Conservation (phyloP, 2,888 invertebrate species). For the Hoplodrina blanda region DNA sequence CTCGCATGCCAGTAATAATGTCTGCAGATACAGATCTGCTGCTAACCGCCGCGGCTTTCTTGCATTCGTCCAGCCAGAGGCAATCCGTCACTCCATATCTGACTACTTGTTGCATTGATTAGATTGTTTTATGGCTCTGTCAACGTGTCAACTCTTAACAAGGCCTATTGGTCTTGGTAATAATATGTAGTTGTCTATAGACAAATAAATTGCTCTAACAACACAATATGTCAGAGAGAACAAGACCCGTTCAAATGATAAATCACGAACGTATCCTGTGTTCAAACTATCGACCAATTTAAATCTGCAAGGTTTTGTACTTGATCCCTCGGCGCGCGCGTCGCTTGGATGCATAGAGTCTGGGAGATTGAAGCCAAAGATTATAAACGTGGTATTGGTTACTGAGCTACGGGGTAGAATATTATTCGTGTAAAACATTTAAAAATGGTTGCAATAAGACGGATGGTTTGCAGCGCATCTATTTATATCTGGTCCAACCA, state of each 20-base stretch:
- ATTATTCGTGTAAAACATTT: constrained; percentile 55
- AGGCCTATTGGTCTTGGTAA: constrained; percentile 77
- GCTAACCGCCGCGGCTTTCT: constrained; percentile 71
- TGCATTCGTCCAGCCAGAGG: constrained; percentile 69
- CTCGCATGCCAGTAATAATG: constrained; percentile 75
- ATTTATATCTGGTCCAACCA: constrained; percentile 89
- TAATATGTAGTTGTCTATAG: constrained; percentile 68
- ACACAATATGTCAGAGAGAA: constrained; percentile 70
- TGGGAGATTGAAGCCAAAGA: constrained; percentile 21
- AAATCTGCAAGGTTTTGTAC: constrained; percentile 56
- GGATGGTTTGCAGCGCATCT: constrained; percentile 86
- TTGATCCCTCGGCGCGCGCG: constrained; percentile 45
- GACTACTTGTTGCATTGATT: constrained; percentile 76
- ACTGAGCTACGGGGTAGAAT: constrained; percentile 21
- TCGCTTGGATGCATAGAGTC: constrained; percentile 20
- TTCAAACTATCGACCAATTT: constrained; percentile 62
- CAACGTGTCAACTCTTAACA: constrained; percentile 76
- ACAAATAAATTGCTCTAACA: constrained; percentile 73
- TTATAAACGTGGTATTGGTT: constrained; percentile 19
- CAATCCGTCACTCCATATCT: constrained; percentile 78
- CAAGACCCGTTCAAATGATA: constrained; percentile 72
- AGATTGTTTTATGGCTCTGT: constrained; percentile 78
- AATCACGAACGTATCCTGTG: constrained; percentile 67
- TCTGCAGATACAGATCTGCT: constrained; percentile 76
- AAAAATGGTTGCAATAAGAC: constrained; percentile 84